Conservation (phyloP, 1,140 invertebrate species). For the Venustaconcha ellipsiformis region DNA sequence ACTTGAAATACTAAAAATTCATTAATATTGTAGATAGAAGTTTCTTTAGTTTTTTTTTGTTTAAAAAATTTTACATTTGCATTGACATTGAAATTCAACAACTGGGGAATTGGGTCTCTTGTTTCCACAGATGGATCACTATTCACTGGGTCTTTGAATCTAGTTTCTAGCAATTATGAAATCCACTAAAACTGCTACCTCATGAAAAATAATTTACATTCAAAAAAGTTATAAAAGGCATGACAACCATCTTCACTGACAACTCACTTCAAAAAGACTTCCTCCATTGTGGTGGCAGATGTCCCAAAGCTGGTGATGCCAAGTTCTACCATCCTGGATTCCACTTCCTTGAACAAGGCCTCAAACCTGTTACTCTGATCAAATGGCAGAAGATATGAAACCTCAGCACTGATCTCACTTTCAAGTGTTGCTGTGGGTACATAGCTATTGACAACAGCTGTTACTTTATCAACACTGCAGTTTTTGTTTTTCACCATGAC, state of each 20-base stretch:
- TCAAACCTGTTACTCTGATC: constrained; percentile 60
- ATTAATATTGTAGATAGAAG: too few relatives aligned
- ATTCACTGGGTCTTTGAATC: too few relatives aligned
- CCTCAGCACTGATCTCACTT: constrained; percentile 61
- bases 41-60: too few relatives aligned
- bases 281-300: constrained; percentile 85
- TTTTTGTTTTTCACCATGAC: constrained; percentile 61
- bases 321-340: constrained; percentile 73
- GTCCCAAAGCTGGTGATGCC: constrained; percentile 83
- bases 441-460: constrained; percentile 43
- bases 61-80: too few relatives aligned
- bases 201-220: too few relatives aligned
- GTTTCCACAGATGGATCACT: too few relatives aligned
- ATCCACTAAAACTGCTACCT: too few relatives aligned
- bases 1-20: too few relatives aligned
- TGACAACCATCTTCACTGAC: neutral
- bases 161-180: too few relatives aligned
- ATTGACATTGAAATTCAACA: too few relatives aligned
- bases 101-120: too few relatives aligned
- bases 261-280: constrained; percentile 85
- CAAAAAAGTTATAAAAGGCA: too few relatives aligned
- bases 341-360: constrained; percentile 76
- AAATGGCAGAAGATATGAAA: constrained; percentile 65
- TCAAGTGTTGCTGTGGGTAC: constrained; percentile 57
- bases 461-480: constrained; percentile 71